phyloP scores from a whole-genome alignment of 2,888 invertebrate species.

The Aleiodes testaceus region DNA sequence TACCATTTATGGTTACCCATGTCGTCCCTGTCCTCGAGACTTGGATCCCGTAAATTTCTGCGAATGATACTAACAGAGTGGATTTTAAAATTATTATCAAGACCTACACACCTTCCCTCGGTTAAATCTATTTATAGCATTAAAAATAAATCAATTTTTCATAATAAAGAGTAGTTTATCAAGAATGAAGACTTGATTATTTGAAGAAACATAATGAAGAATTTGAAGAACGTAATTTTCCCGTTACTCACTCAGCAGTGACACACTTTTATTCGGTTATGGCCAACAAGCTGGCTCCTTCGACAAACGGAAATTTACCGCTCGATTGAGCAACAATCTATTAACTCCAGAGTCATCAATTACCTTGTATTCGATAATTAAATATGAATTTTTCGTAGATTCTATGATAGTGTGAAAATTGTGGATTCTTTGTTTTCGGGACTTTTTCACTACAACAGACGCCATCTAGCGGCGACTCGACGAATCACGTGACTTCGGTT shows the following conservation, averaged over 20 bases:
- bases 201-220: neutral
- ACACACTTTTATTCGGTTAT: slow-evolving; percentile 22
- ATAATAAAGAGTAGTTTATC: too few relatives aligned
- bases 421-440: too few relatives aligned
- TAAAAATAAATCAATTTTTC: neutral
- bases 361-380: neutral
- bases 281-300: neutral
- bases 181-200: too few relatives aligned
- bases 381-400: too few relatives aligned
- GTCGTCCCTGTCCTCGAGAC: slow-evolving; percentile 49
- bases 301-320: slow-evolving; percentile 41
- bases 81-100: slow-evolving; percentile 25
- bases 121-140: neutral
- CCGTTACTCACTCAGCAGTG: slow-evolving; percentile 19
- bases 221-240: slow-evolving; percentile 5
- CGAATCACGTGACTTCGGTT: neutral
- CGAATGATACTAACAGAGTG: slow-evolving; percentile 28
- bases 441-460: neutral
- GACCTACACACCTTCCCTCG: slow-evolving; percentile 24
- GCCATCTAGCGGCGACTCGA: slow-evolving; percentile 11
- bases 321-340: slow-evolving; percentile 25
- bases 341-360: neutral
- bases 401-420: too few relatives aligned
- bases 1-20: slow-evolving; percentile 55
- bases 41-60: slow-evolving; percentile 41